Percentiles rank a stretch among this genome's conserved stretches.
These are phyloP conservation scores for Eurytoma adleriae DNA, from an alignment of 2,888 invertebrate genomes.

Conservation along the genomic window DNA sequence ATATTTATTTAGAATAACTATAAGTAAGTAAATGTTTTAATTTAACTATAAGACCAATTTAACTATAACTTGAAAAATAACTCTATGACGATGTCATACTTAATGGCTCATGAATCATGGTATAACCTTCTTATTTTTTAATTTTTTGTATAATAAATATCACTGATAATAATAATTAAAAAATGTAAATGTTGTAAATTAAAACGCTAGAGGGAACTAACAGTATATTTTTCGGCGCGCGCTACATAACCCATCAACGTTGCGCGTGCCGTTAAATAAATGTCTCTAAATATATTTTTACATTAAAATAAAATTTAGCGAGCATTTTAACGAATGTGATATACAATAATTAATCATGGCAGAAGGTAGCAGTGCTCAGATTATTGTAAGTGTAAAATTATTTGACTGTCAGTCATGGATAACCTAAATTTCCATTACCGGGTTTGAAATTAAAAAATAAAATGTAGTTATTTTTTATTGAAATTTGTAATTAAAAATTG, in stretches of 20 bases:
- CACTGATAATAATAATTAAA: too few species aligned
- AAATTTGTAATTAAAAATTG: too few species aligned
- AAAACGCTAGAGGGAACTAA: not conserved
- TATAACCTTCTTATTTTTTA: too few species aligned
- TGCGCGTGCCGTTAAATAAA: conserved; percentile 31
- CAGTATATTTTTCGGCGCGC: conserved; percentile 33
- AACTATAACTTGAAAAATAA: too few species aligned
- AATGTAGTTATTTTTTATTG: too few species aligned
- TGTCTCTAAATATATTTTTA: conserved; percentile 32
- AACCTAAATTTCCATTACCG: conserved; percentile 45
- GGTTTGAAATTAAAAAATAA: conserved; percentile 1
- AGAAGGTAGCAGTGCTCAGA: conserved; percentile 66
- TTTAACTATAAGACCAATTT: too few species aligned
- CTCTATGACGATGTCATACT: too few species aligned
- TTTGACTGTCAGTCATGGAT: conserved; percentile 17
- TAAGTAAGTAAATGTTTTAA: too few species aligned
- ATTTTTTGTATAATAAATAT: too few species aligned
- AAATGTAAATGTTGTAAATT: too few species aligned
- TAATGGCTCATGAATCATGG: too few species aligned
- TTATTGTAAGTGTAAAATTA: conserved; percentile 66
- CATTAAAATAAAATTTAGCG: conserved; percentile 2
- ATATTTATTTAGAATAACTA: too few species aligned
- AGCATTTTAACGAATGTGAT: conserved; percentile 12
- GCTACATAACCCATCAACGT: conserved; percentile 7
- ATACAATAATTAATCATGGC: conserved; percentile 61